Evolutionary conservation across 2,888 invertebrate species (phyloP), one percentile per base, ranked within the genome.

Genomic region (Agonum fuliginosum): DNA sequence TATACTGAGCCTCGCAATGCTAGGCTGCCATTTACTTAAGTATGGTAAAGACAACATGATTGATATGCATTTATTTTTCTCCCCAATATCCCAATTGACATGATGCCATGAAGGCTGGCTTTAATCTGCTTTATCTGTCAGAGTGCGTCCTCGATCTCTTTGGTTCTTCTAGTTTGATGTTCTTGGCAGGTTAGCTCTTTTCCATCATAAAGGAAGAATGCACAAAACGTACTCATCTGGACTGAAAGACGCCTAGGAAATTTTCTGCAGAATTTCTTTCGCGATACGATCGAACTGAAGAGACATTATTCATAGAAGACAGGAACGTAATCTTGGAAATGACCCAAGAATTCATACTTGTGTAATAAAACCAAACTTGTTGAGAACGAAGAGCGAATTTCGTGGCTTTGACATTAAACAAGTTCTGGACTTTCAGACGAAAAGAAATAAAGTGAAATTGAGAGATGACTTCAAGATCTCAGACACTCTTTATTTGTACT

Each of bases 241-340:
- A 27, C 24, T 12, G 8, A 0, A 12, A 12, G 34, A 37, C 37
- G 62, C 37, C 62, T 62, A 34, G 69, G n/a, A 43, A 70, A 70
- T 43, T 43, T 70, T 70, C 69, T 69, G 24, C 22, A 43, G 69
- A n/a, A 69, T 69, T 22, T 69, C 10, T 14, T 12, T 20, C 22
- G 24, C 43, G 69, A 70, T 41, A 43, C 69, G 69, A 27, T 34
- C 62, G 20, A 37, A 30, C 24, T 14, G 24, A 46, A 70, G 43
- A 24, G 69, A 46, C 69, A 70, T 70, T 70, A 70, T 70, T 70
- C 69, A 70, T 70, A 70, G 69, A 70, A 46, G 69, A 70, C 69
- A 70, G 69, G 69, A 70, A 70, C 46, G 69, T 46, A 70, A 70
- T 41, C 69, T 70, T 70, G 69, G 69, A 70, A 41, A 27, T 70